A percentile compares a stretch with the other conserved stretches of the same genome.
phyloP scores from a whole-genome alignment of 2,888 invertebrate genomes.

The Acanthococcus lagerstroemiae region DNA sequence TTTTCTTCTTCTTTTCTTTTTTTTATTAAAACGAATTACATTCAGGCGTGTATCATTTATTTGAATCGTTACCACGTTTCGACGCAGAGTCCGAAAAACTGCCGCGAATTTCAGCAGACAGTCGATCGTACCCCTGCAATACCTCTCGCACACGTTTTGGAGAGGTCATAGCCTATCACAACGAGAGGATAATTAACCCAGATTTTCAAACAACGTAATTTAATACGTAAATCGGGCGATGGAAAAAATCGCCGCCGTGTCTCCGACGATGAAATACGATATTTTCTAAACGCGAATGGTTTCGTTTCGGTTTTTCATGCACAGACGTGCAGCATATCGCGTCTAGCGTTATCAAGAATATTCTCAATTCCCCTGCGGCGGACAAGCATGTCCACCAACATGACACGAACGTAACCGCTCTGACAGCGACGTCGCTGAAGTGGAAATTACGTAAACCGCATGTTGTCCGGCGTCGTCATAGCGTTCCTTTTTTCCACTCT shows the following conservation, averaged over 20 bases:
- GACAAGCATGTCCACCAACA: conserved; percentile 26
- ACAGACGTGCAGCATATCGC: background rate
- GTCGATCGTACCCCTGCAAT: too few species aligned
- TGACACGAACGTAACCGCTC: conserved; percentile 18
- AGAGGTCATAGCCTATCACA: too few species aligned
- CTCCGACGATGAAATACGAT: background rate
- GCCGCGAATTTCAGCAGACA: too few species aligned
- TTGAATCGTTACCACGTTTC: too few species aligned
- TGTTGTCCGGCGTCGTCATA: conserved; percentile 9
- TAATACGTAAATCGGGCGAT: too few species aligned
- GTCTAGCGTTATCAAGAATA: background rate
- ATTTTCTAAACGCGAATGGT: background rate
- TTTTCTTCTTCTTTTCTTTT: conserved; percentile 4
- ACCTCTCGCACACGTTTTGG: too few species aligned
- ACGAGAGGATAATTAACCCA: too few species aligned
- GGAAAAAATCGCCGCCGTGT: too few species aligned
- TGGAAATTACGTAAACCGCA: conserved; percentile 25
- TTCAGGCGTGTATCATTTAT: too few species aligned
- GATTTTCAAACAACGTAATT: too few species aligned
- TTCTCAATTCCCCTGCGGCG: conserved; percentile 20
- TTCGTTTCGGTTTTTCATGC: background rate
- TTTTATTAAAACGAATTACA: too few species aligned
- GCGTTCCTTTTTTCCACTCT: background rate
- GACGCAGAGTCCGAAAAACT: too few species aligned
- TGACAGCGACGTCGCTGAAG: conserved; percentile 17